A percentile compares a stretch with the other conserved stretches of the same genome.
These are phyloP conservation scores for Panopea generosa DNA, from an alignment of 2,888 invertebrate species.

Conservation along the genomic window DNA sequence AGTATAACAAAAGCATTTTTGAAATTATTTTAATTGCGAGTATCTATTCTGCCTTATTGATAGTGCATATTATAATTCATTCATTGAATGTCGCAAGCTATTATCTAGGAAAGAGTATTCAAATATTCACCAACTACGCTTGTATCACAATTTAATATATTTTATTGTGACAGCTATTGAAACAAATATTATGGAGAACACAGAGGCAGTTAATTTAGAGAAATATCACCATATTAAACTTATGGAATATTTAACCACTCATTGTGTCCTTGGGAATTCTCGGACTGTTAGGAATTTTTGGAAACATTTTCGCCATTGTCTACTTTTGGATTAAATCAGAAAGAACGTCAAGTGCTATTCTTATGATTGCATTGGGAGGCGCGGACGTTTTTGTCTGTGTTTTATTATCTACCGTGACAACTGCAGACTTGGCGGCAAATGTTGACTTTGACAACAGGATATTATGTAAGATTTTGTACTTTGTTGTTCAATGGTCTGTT, in stretches of 20 bases:
- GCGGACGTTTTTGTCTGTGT: slow-evolving; percentile 39
- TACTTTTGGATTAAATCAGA: slow-evolving; percentile 28
- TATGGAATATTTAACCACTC: slow-evolving; percentile 28
- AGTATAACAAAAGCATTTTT: too few species aligned
- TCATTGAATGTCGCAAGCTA: too few species aligned
- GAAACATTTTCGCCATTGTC: slow-evolving; percentile 41
- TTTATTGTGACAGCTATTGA: too few species aligned
- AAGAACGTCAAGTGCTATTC: slow-evolving; percentile 24
- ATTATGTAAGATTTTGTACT: slow-evolving; percentile 45
- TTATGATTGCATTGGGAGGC: slow-evolving; percentile 27
- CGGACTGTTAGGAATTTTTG: slow-evolving; percentile 42
- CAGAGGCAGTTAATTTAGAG: too few species aligned
- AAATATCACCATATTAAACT: not conserved
- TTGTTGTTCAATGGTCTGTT: slow-evolving; percentile 46
- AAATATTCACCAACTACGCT: too few species aligned
- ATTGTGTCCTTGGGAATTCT: slow-evolving; percentile 26
- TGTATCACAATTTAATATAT: too few species aligned
- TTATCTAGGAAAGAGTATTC: too few species aligned
- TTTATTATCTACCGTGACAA: slow-evolving; percentile 8
- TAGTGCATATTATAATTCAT: too few species aligned
- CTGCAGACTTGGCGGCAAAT: slow-evolving; percentile 34
- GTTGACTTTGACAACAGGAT: slow-evolving; percentile 16
- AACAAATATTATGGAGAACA: too few species aligned
- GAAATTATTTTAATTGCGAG: too few species aligned
- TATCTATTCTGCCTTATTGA: too few species aligned